phyloP scores from a whole-genome alignment of 2,113 vertebrate genomes.

The Haliaeetus leucogaster region DNA sequence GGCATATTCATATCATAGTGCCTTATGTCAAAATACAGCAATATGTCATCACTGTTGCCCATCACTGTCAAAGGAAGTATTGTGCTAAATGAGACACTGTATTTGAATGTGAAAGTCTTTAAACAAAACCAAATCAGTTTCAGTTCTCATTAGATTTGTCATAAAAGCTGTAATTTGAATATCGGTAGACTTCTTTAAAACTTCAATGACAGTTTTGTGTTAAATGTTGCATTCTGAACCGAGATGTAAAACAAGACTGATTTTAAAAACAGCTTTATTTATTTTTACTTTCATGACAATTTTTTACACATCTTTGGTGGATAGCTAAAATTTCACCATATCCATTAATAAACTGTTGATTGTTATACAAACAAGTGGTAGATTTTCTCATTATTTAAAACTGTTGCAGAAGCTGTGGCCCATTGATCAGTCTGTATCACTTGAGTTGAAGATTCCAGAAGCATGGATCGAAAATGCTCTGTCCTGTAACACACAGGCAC shows the following conservation, averaged over 20 bases:
- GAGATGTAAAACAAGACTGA: conserved; percentile 67
- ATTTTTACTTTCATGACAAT: conserved; percentile 74
- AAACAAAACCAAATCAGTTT: conserved; percentile 70
- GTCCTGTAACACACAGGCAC: background rate
- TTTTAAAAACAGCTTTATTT: conserved; percentile 77
- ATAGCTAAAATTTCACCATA: conserved; percentile 65
- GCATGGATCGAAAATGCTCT: background rate
- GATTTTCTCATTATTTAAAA: conserved; percentile 61
- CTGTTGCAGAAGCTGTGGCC: background rate
- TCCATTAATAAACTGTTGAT: conserved; percentile 75
- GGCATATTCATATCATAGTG: conserved; percentile 76
- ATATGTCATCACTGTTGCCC: conserved; percentile 65
- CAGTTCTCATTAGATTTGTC: conserved; percentile 63
- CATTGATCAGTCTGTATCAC: background rate
- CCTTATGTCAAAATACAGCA: conserved; percentile 74
- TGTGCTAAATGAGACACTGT: conserved; percentile 55
- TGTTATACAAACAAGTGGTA: conserved; percentile 64
- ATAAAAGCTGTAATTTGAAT: conserved; percentile 65
- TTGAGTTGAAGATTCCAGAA: background rate
- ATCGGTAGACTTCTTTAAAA: conserved; percentile 65
- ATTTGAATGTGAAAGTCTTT: conserved; percentile 68
- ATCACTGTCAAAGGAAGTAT: conserved; percentile 39
- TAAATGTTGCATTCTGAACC: conserved; percentile 65
- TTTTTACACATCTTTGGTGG: conserved; percentile 76
- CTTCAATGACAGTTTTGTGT: conserved; percentile 62